Conservation (phyloP, 2,113 vertebrate genomes). For the Colaptes auratus region DNA sequence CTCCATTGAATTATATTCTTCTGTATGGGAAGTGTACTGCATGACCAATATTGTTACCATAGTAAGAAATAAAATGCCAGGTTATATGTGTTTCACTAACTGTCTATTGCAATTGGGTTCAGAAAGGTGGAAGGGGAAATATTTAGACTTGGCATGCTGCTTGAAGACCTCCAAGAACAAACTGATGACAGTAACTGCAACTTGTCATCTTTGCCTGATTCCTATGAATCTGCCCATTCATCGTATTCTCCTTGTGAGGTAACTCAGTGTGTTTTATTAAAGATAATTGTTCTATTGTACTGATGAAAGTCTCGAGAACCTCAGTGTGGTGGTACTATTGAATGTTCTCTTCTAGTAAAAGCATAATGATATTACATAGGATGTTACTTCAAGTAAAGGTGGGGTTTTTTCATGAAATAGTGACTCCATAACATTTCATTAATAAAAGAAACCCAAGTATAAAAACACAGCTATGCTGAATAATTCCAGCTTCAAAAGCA, state of each 20-base stretch:
- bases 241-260: slow-evolving; percentile 75
- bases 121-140: slow-evolving; percentile 88
- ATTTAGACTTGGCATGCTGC: slow-evolving; percentile 85
- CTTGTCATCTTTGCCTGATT: slow-evolving; percentile 31
- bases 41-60: neutral
- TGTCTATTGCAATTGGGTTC: slow-evolving; percentile 34
- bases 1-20: neutral
- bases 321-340: neutral
- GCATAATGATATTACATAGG: neutral
- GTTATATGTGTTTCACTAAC: neutral
- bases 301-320: neutral
- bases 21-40: neutral
- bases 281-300: neutral
- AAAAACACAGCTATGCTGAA: neutral
- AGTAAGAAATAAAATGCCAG: neutral
- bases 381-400: neutral
- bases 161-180: slow-evolving; percentile 86
- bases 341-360: neutral
- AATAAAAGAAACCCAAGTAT: slow-evolving; percentile 3
- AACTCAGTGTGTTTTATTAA: slow-evolving; percentile 35
- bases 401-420: neutral
- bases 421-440: neutral
- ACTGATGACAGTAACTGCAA: slow-evolving; percentile 69
- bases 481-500: neutral
- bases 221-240: neutral